Evolutionary conservation across 2,888 invertebrate genomes (phyloP), one percentile per base, ranked within the genome.

Genomic region (Epinotia demarniana): DNA sequence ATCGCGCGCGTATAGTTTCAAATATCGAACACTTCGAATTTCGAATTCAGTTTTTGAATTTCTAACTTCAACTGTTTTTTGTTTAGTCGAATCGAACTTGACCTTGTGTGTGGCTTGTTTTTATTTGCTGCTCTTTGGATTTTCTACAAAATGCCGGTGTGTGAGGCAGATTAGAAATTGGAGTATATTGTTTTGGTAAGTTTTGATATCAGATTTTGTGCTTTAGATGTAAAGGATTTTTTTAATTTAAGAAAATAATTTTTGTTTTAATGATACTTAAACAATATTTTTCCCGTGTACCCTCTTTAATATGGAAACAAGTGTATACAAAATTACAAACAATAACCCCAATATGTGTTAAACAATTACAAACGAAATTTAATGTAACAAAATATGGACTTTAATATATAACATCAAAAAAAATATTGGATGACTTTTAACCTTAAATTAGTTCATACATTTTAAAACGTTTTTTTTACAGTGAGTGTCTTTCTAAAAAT

Each of bases 1-100:
- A 62, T 33, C 49, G 64, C 46, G 27, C 16, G 64, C 61, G 39
- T 39, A n/a, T 12, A n/a, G 27, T n/a, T 64, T 83, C 80, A 78
- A 81, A 83, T 80, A 78, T 79, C 74, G 77, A 87, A 83, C 83
- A n/a, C n/a, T 53, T n/a, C 16, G 16, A 49, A 49, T 62, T 79
- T 78, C 80, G 77, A 80, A 79, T 77, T 75, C 18, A 33, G 46
- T 69, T 55, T 62, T 61, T 76, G 19, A 66, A 58, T 60, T 72
- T 63, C 72, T 12, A 57, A 67, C 67, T 74, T 43, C 43, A 79
- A 77, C 68, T 75, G 72, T 75, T 75, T 75, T 72, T 62, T n/a
- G 8, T 70, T 69, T 61, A 69, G 63, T 46, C 27, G 61, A 55
- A 69, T 72, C 19, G 62, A 76, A 33, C 62, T 69, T 72, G 53